Conservation (phyloP, 53 echinoderm and acorn worm genomes). For the Holothuria leucospilota region DNA sequence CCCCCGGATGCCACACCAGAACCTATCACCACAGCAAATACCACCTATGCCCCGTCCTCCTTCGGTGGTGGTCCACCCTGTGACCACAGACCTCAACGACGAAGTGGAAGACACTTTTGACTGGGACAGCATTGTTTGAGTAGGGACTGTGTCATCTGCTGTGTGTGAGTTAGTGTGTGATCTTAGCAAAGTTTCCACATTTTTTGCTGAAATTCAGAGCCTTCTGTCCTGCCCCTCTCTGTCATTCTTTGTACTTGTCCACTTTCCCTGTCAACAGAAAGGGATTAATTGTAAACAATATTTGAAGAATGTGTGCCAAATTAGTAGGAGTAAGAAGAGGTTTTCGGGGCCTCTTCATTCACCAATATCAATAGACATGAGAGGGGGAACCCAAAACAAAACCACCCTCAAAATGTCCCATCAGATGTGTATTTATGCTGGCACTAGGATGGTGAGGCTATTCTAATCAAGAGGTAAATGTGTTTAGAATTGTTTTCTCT, state of each 20-base stretch:
- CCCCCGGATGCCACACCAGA: constrained; percentile 59
- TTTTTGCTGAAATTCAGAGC: constrained; percentile 12
- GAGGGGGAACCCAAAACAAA: too few relatives aligned
- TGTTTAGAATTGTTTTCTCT: too few relatives aligned
- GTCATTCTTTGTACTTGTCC: neutral
- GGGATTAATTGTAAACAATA: too few relatives aligned
- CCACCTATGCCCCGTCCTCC: constrained; percentile 39
- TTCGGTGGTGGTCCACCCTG: constrained; percentile 59
- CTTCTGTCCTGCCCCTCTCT: neutral
- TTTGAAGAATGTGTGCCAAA: too few relatives aligned
- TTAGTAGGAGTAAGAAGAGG: too few relatives aligned
- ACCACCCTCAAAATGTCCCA: too few relatives aligned
- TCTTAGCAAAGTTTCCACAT: neutral
- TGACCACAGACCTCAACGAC: constrained; percentile 53
- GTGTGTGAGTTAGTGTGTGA: constrained; percentile 42
- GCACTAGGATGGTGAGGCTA: too few relatives aligned
- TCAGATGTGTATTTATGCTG: too few relatives aligned
- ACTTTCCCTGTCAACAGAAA: too few relatives aligned
- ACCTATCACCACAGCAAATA: constrained; percentile 45
- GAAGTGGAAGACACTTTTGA: constrained; percentile 84
- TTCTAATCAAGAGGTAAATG: too few relatives aligned
- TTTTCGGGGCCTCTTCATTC: too few relatives aligned
- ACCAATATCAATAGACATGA: too few relatives aligned
- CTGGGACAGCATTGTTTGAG: constrained; percentile 77
- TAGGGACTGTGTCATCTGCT: neutral